Percentiles rank a stretch among this genome's conserved stretches.
Evolutionary conservation across 2,113 vertebrate genomes (phyloP).

Genomic region (Illadopsis cleaveri): DNA sequence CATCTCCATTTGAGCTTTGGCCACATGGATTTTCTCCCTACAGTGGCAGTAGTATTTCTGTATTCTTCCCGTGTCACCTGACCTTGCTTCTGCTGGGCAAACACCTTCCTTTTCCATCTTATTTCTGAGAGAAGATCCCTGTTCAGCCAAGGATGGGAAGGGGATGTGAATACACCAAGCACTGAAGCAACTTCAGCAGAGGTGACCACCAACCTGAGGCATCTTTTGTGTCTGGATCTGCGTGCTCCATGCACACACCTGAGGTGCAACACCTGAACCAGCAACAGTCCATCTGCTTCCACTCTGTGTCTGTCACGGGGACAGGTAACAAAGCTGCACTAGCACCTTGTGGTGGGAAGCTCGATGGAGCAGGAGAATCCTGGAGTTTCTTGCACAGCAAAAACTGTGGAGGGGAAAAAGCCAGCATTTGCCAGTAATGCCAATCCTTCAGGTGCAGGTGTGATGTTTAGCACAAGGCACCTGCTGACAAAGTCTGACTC

Average conservation of each 20-base stretch:
- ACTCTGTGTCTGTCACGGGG: neutral
- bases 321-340: neutral
- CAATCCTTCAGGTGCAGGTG: neutral
- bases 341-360: neutral
- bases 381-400: neutral
- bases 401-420: neutral
- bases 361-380: neutral
- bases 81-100: neutral
- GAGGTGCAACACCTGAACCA: conserved; percentile 1
- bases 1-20: neutral
- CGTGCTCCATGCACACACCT: neutral
- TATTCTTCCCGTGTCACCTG: neutral
- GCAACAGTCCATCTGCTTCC: neutral
- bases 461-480: neutral
- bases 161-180: neutral
- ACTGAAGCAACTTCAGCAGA: neutral
- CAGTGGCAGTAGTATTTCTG: neutral
- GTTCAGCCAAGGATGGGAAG: neutral
- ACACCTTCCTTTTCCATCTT: neutral
- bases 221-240: neutral
- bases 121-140: neutral
- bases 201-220: neutral
- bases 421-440: neutral
- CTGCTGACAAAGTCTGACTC: neutral
- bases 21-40: neutral